Evolutionary conservation across 2,113 vertebrate species (phyloP).

Genomic region (Gnathonemus echidnorhynchus): DNA sequence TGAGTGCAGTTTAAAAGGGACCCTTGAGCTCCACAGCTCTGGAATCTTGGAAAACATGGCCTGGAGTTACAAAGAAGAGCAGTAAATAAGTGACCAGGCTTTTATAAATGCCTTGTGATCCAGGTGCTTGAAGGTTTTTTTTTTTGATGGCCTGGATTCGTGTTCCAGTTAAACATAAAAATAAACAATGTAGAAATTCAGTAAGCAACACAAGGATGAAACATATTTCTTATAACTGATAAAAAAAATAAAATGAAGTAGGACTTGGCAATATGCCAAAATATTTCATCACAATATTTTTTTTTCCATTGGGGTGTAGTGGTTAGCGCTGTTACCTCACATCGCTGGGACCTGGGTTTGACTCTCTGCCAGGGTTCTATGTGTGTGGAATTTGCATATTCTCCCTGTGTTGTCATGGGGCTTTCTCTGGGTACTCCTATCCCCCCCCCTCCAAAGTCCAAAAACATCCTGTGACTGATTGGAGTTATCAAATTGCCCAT

Average conservation of each 20-base stretch:
- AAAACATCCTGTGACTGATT: no score
- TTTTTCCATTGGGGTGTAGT: no score
- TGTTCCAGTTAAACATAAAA: neutral
- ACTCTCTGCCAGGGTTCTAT: no score
- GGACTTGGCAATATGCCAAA: neutral
- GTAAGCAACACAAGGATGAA: neutral
- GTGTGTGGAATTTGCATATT: no score
- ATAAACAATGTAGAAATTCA: neutral
- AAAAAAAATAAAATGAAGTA: neutral
- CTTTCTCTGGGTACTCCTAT: no score
- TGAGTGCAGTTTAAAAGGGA: constrained; percentile 1
- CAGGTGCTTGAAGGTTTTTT: neutral
- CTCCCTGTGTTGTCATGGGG: no score
- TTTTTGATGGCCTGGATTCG: neutral
- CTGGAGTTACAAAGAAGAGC: neutral
- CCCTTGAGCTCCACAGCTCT: neutral
- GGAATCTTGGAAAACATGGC: neutral
- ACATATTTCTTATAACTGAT: neutral
- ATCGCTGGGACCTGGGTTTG: no score
- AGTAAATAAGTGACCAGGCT: neutral
- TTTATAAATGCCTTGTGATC: neutral
- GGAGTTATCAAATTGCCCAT: no score
- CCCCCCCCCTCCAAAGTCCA: no score
- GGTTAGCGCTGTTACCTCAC: no score
- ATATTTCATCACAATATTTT: neutral